Base-by-base conservation (phyloP, 1,140 invertebrate genomes). In the Drosophila lacertosa region DNA sequence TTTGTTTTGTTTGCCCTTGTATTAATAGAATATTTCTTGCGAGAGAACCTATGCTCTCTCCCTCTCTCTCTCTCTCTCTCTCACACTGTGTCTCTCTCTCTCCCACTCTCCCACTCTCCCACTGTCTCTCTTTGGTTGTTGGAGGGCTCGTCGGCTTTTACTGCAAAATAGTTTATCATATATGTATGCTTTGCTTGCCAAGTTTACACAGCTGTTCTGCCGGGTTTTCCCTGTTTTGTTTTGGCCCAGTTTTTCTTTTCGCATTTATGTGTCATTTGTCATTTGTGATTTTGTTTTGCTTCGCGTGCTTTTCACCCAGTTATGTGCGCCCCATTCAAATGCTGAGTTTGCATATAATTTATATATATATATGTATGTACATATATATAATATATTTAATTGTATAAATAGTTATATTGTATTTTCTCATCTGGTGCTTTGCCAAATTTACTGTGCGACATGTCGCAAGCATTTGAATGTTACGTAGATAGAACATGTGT, bases 121-220 rank as follows among this genome's bases (percentile, higher is more conserved):
- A 54, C 45, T 42, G 24, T 39, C 13, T 33, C 15, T 16, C 9
- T 10, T 5, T 29, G 13, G 3, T n/a, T 39, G 3, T 24, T 42
- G 24, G 69, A 58, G 68, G 54, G 69, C 70, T 73, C 48, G 70
- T 76, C 66, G 59, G 60, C 3, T 37, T 60, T 83, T 50, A 60
- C 68, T 29, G 26, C 26, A 29, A n/a, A n/a, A 73, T 71, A 37
- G 29, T 75, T 73, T 76, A 59, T 70, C 53, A 64, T 66, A 40
- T n/a, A n/a, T n/a, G n/a, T n/a, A n/a, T 37, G 60, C 47, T 72
- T 60, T 67, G 69, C 48, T 37, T 48, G 64, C 64, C 63, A 60
- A 60, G 18, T 72, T 60, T 51, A 57, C 71, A 22, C 78, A 82
- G 78, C 78, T 82, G 78, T 77, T 77, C 39, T 32, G 64, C 62